Evolutionary conservation across 2,888 invertebrate genomes (phyloP).

Genomic region (Herminia tarsipennalis): DNA sequence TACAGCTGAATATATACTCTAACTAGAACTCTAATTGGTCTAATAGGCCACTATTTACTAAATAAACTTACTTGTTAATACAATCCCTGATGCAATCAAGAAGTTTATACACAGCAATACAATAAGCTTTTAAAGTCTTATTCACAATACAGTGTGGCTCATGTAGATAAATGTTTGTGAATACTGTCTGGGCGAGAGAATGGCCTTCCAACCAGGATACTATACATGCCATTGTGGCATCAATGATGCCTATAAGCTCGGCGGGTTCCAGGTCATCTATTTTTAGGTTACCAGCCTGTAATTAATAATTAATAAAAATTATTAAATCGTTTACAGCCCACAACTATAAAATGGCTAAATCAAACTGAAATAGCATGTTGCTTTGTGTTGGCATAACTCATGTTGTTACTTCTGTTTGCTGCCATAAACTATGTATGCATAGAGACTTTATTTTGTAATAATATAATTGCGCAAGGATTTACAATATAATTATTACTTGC

Average conservation of each 20-base stretch:
- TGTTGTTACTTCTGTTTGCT: no score
- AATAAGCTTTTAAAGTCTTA: constrained; percentile 93
- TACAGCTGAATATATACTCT: no score
- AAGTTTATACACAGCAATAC: constrained; percentile 94
- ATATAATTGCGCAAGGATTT: no score
- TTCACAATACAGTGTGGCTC: constrained; percentile 94
- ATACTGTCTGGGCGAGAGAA: constrained; percentile 98
- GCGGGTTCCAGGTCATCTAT: constrained; percentile 90
- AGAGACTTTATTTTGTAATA: no score
- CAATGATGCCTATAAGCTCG: constrained; percentile 97
- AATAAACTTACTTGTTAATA: constrained; percentile 89
- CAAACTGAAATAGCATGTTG: no score
- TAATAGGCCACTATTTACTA: constrained; percentile 15
- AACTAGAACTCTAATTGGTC: no score
- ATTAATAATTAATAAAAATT: no score
- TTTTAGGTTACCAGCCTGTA: constrained; percentile 91
- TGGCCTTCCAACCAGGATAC: constrained; percentile 99
- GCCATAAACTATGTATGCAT: no score
- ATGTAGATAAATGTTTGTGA: constrained; percentile 97
- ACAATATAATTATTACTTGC: no score
- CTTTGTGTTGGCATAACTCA: no score
- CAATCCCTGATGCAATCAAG: constrained; percentile 96
- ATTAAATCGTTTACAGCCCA: no score
- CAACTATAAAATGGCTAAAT: no score
- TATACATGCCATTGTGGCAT: constrained; percentile 96